These are phyloP conservation scores for Bombus terrestris DNA, from an alignment of 1,140 invertebrate species.

Conservation along the genomic window DNA sequence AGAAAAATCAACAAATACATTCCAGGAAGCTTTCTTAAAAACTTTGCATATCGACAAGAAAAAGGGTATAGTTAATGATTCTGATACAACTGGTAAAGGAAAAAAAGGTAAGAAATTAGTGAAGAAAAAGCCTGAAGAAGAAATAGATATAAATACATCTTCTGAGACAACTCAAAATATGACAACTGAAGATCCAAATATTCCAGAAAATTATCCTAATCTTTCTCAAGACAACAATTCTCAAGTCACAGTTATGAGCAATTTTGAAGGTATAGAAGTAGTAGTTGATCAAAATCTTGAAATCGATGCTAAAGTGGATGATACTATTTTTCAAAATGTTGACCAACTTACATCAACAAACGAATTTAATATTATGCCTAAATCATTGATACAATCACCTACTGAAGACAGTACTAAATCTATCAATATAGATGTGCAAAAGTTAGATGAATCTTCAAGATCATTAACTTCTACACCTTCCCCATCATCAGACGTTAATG, in stretches of 20 bases:
- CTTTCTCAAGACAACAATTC: constrained; percentile 48
- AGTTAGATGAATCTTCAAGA: constrained; percentile 62
- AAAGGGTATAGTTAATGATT: constrained; percentile 41
- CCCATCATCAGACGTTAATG: constrained; percentile 63
- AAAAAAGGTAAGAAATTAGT: constrained; percentile 45
- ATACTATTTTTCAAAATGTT: constrained; percentile 23
- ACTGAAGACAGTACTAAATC: constrained; percentile 39
- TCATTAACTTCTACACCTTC: constrained; percentile 55
- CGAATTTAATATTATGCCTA: constrained; percentile 31
- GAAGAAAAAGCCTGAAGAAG: constrained; percentile 52
- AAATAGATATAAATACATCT: constrained; percentile 4
- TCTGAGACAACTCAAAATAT: background rate
- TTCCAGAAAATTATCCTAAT: constrained; percentile 9
- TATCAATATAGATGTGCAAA: constrained; percentile 57
- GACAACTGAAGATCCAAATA: constrained; percentile 10
- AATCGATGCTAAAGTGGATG: constrained; percentile 57
- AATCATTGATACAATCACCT: constrained; percentile 16
- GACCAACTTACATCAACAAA: constrained; percentile 23
- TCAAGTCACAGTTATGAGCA: constrained; percentile 51
- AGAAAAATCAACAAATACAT: constrained; percentile 69
- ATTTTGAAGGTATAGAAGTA: constrained; percentile 64
- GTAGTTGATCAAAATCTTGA: constrained; percentile 64
- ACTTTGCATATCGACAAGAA: constrained; percentile 73
- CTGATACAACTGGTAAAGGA: constrained; percentile 32
- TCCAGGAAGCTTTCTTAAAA: constrained; percentile 75